Evolutionary conservation across 1,140 invertebrate species (phyloP).

Genomic region (Drosophila ananassae): DNA sequence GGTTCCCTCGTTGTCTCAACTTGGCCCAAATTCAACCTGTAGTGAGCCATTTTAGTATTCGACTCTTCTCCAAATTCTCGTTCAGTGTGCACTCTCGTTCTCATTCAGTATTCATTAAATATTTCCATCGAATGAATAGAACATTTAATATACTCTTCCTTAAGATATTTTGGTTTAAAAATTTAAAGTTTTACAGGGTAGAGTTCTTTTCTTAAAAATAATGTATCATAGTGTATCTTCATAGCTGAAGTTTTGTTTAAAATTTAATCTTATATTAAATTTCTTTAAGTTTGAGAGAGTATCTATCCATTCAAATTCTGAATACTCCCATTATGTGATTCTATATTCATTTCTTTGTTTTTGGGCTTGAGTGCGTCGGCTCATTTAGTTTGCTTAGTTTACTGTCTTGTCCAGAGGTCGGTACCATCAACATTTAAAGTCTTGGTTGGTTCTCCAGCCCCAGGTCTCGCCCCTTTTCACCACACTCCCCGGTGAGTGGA

Average conservation of each 20-base stretch:
- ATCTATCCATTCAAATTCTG: background rate
- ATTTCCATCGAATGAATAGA: constrained; percentile 60
- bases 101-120: constrained; percentile 70
- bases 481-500: constrained; percentile 15
- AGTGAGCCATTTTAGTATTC: constrained; percentile 51
- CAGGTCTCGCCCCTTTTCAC: background rate
- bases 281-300: background rate
- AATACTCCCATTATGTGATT: constrained; percentile 4
- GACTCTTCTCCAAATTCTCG: constrained; percentile 26
- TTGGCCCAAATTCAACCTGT: constrained; percentile 24
- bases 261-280: background rate
- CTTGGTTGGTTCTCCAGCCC: background rate
- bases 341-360: constrained; percentile 5
- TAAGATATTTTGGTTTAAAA: background rate
- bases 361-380: constrained; percentile 19
- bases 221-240: too few species aligned
- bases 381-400: constrained; percentile 66
- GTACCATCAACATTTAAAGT: constrained; percentile 29
- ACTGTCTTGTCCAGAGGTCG: constrained; percentile 62
- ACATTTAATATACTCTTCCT: constrained; percentile 23
- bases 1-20: background rate
- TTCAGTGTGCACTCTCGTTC: constrained; percentile 42
- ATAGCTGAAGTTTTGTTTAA: too few species aligned
- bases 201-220: too few species aligned
- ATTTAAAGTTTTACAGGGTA: too few species aligned